Base-by-base conservation (phyloP, 1,140 invertebrate genomes). In the Aphis craccivora region DNA sequence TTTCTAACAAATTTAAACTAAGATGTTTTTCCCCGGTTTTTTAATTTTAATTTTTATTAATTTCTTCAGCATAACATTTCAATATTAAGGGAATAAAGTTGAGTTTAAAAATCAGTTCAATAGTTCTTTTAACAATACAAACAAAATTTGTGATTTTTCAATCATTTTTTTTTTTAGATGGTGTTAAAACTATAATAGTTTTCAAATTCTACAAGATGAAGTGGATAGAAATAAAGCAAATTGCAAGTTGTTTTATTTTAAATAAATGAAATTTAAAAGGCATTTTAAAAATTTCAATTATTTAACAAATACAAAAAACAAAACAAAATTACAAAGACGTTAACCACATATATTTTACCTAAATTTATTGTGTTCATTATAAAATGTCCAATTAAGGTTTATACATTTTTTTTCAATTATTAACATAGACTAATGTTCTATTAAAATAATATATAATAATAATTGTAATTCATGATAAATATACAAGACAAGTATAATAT, bases 401-500 rank as follows among this genome's bases (percentile, higher is more conserved):
- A 90, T 90, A 90, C 53, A 67, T 67, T 90, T 90, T 90, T 40
- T 90, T 55, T 90, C 25, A 35, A 90, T 53, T 89, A 90, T 30
- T 55, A 90, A 90, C 55, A 90, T 90, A 45, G 18, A 67, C 89
- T 93, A 84, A 93, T 84, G 81, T 25, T 93, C 51, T 93, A 93
- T 84, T 86, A 93, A 93, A 91, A 91, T 83, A 51, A 83, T 83
- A 76, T 81, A 81, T 53, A 84, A 93, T 84, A 84, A 93, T 84
- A 86, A 93, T 48, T 92, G 91, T 51, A 92, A 92, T 81, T 48
- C 84, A 93, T 93, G 81, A 93, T 93, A 93, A 93, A 93, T 93
- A 51, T 93, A 93, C 91, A 93, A 51, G 91, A 93, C 76, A 83
- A 53, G 81, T 93, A 86, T 84, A 92, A 83, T 92, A 93, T 93